These are phyloP conservation scores for Dichetophora obliterata DNA, from an alignment of 2,888 invertebrate genomes.

Conservation along the genomic window DNA sequence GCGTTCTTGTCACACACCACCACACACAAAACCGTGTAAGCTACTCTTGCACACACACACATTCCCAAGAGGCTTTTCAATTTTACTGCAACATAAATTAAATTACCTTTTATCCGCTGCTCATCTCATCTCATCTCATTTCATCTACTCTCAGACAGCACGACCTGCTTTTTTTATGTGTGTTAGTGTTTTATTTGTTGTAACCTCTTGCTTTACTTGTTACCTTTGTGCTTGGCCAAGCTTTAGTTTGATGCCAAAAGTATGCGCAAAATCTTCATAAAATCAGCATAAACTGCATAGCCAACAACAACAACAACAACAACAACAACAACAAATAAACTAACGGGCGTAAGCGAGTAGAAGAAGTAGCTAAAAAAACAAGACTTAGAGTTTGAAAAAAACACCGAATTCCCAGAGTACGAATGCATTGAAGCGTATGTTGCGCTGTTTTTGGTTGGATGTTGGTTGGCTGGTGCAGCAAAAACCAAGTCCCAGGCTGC, in stretches of 20 bases:
- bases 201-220: not conserved
- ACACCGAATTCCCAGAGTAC: conserved; percentile 3
- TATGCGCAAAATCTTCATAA: conserved; percentile 46
- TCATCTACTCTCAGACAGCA: not conserved
- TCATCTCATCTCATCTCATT: conserved; percentile 24
- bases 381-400: conserved; percentile 16
- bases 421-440: conserved; percentile 14
- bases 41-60: conserved; percentile 17
- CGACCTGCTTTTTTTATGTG: not conserved
- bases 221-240: conserved; percentile 21
- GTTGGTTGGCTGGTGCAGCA: not conserved
- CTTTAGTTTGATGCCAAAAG: conserved; percentile 49
- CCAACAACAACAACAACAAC: not conserved
- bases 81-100: conserved; percentile 58
- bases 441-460: not conserved
- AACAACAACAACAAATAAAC: not conserved
- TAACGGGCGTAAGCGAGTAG: not conserved
- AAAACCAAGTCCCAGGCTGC: conserved; percentile 25
- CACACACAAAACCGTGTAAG: not conserved
- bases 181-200: not conserved
- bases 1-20: not conserved
- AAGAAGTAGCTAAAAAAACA: not conserved
- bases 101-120: conserved; percentile 48
- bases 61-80: conserved; percentile 53
- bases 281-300: not conserved